A percentile compares a stretch with the other conserved stretches of the same genome.
These are phyloP conservation scores for Ceratosolen solmsi DNA, from an alignment of 1,140 invertebrate genomes.

Conservation along the genomic window DNA sequence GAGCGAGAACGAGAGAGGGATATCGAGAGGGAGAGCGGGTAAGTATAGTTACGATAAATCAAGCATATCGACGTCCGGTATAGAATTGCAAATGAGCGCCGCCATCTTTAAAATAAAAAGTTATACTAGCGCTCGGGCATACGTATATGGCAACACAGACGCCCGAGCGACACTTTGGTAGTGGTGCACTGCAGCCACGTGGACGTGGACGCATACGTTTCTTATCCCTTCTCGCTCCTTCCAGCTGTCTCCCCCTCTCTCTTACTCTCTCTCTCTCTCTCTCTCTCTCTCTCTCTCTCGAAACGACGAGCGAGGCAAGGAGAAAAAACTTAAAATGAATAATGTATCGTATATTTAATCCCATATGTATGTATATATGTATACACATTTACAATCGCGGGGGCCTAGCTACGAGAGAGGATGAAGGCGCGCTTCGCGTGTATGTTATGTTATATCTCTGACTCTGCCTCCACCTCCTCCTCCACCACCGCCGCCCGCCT, in stretches of 20 bases:
- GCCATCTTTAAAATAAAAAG: constrained; percentile 72
- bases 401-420: constrained; percentile 5
- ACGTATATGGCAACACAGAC: constrained; percentile 54
- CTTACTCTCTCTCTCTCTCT: constrained; percentile 56
- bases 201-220: constrained; percentile 51
- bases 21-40: constrained; percentile 55
- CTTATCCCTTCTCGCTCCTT: constrained; percentile 56
- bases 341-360: constrained; percentile 75
- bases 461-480: neutral
- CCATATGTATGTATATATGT: constrained; percentile 65
- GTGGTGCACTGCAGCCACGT: constrained; percentile 53
- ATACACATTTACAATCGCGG: constrained; percentile 52
- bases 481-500: neutral
- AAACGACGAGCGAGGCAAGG: constrained; percentile 61
- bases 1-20: constrained; percentile 3
- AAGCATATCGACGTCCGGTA: constrained; percentile 72
- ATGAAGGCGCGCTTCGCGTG: constrained; percentile 34
- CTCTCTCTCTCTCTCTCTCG: constrained; percentile 4
- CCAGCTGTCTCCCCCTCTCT: neutral
- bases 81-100: constrained; percentile 73
- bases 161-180: constrained; percentile 46
- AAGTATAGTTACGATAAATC: constrained; percentile 73
- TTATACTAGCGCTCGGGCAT: constrained; percentile 41
- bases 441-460: constrained; percentile 6
- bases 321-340: constrained; percentile 74